These are phyloP conservation scores for Cephus runcator DNA, from an alignment of 2,888 invertebrate genomes.

Conservation along the genomic window DNA sequence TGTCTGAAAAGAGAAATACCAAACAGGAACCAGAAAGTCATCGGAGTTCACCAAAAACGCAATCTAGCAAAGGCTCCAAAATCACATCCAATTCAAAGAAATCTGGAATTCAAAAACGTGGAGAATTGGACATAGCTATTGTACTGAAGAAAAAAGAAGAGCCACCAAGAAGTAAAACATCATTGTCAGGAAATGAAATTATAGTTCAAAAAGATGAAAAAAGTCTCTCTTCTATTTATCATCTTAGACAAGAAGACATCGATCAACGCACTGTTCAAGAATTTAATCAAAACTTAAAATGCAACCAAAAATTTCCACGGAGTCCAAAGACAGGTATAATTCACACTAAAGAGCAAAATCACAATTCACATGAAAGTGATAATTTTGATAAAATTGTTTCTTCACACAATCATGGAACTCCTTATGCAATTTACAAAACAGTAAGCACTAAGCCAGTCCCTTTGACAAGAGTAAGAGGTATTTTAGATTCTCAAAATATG, in stretches of 20 bases:
- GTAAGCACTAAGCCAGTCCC: not conserved
- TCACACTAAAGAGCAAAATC: not conserved
- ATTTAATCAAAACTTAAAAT: not conserved
- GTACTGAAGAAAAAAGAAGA: not conserved
- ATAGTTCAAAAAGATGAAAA: not conserved
- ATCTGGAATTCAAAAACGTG: not conserved
- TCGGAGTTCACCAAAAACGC: conserved; percentile 22
- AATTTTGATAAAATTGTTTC: not conserved
- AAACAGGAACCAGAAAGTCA: conserved; percentile 8
- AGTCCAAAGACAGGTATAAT: not conserved
- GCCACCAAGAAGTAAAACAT: not conserved
- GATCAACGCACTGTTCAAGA: not conserved
- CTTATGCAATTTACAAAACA: not conserved
- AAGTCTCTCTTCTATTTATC: not conserved
- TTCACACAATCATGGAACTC: not conserved
- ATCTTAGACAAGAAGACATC: not conserved
- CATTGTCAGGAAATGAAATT: not conserved
- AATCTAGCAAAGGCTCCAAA: conserved; percentile 5
- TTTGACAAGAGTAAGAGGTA: not conserved
- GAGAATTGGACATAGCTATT: not conserved
- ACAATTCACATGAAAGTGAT: not conserved
- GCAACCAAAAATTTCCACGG: not conserved
- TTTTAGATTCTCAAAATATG: not conserved
- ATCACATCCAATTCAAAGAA: not conserved
- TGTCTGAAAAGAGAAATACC: not conserved